Base-by-base conservation (phyloP, 2,113 vertebrate species). In the Hippolais icterina region DNA sequence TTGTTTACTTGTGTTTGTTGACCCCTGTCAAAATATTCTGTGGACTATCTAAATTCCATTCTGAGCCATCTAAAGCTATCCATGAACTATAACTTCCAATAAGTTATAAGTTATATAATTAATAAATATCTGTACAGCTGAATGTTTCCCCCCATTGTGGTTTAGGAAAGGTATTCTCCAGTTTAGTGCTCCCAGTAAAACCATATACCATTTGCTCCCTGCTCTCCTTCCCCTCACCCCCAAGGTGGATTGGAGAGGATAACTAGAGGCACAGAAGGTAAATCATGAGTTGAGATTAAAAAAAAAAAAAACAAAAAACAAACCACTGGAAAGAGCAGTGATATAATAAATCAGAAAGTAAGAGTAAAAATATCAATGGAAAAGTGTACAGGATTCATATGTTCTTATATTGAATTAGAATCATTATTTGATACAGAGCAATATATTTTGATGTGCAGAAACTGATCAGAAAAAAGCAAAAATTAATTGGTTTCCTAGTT, bases 91-190 rank as follows among this genome's bases (percentile, higher is more conserved):
- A 52, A 57, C 8, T 63, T 66, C 33, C 22, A 78, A 52, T 10
- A 89, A 78, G 39, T 42, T n/a, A n/a, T n/a, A n/a, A n/a, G n/a
- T n/a, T n/a, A n/a, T n/a, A n/a, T n/a, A n/a, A n/a, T n/a, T n/a
- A 4, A 21, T 33, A 60, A 47, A 35, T 50, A 46, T 27, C 63
- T 78, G 4, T 74, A 41, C 1, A 9, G 8, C 10, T 68, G 21
- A 68, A 59, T 2, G 1, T 54, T 44, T 47, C 4, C 1, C 4
- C 1, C 5, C 5, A 1, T 2, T 15, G 12, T 47, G 20, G 8
- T 53, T 78, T 61, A 53, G 28, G 23, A 46, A 69, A 8, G 15
- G 4, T 46, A 29, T n/a, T n/a, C 12, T 53, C 15, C 22, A 46
- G 2, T 78, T 33, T 39, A 69, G 28, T n/a, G 15, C 12, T 70